Conservation (phyloP, 2,113 vertebrate species). For the Prolemur simus region DNA sequence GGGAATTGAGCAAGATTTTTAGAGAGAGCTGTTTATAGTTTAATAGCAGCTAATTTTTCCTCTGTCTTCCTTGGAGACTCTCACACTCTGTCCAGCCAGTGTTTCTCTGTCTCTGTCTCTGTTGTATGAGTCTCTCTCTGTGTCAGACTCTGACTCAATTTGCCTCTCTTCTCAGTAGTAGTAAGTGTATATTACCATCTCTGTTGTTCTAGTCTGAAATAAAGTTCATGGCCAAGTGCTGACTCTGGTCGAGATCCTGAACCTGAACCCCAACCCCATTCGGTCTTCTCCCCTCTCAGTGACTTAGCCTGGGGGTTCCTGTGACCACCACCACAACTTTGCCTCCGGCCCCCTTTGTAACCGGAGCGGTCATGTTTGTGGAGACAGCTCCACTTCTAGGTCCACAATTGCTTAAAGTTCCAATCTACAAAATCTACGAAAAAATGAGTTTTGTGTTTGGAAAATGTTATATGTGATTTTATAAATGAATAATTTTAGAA, state of each 20-base stretch:
- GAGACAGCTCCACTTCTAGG: not conserved
- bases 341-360: too few species aligned
- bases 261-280: fast-evolving
- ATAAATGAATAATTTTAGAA: not conserved
- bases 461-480: not conserved
- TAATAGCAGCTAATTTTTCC: not conserved
- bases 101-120: not conserved
- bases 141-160: not conserved
- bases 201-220: not conserved
- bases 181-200: not conserved
- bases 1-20: not conserved
- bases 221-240: not conserved
- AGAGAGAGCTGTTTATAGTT: not conserved
- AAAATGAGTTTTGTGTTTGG: not conserved
- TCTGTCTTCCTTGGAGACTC: not conserved
- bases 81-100: not conserved
- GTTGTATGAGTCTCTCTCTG: not conserved
- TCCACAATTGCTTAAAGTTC: not conserved
- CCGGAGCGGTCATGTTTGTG: not conserved
- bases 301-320: fast-evolving
- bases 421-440: not conserved
- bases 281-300: fast-evolving
- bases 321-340: fast-evolving
- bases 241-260: fast-evolving
- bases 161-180: not conserved